Percentiles rank a stretch among this genome's conserved stretches.
Evolutionary conservation across 2,888 invertebrate genomes (phyloP).

Genomic region (Agriopis marginaria): DNA sequence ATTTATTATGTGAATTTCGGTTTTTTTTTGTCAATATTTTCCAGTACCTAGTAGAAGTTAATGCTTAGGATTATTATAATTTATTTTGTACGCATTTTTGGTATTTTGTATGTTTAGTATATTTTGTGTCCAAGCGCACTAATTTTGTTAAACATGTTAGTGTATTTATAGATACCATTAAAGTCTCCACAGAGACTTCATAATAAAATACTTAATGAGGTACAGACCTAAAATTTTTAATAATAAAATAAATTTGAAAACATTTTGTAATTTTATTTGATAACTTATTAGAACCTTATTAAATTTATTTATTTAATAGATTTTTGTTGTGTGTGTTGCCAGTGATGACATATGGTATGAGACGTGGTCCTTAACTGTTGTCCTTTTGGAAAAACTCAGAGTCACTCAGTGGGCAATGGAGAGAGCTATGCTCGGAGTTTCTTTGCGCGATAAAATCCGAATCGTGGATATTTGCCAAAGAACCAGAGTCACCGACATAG

Average conservation of each 20-base stretch:
- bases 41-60: neutral
- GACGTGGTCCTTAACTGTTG: too few relatives aligned
- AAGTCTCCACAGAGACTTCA: conserved; percentile 69
- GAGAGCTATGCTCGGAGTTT: too few relatives aligned
- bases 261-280: conserved; percentile 45
- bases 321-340: too few relatives aligned
- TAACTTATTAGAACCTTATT: too few relatives aligned
- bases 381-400: too few relatives aligned
- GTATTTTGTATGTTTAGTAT: conserved; percentile 6
- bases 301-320: too few relatives aligned
- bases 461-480: too few relatives aligned
- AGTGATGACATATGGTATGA: too few relatives aligned
- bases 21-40: neutral
- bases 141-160: conserved; percentile 58
- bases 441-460: too few relatives aligned
- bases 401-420: too few relatives aligned
- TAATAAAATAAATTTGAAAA: conserved; percentile 69
- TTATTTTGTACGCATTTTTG: conserved; percentile 8
- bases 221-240: conserved; percentile 71
- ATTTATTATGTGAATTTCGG: neutral
- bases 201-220: conserved; percentile 66
- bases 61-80: neutral
- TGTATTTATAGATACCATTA: conserved; percentile 65
- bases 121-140: conserved; percentile 46
- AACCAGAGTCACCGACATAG: too few relatives aligned